Evolutionary conservation across 2,888 invertebrate genomes (phyloP), one percentile per base, ranked within the genome.

Genomic region (Aethes cnicana): DNA sequence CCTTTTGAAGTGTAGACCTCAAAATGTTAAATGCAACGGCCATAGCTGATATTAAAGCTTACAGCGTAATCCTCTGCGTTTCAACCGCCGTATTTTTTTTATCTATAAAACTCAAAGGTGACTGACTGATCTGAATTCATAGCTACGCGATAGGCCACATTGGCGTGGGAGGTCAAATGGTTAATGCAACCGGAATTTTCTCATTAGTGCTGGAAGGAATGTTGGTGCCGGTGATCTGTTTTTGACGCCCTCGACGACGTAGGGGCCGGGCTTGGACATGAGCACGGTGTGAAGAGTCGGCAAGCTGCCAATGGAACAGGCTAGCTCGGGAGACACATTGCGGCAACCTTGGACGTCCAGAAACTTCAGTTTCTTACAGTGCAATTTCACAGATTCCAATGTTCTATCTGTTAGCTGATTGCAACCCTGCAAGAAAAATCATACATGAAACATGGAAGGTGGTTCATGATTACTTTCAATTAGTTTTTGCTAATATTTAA

Each of bases 331-430:
- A 4, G 91, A 82, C 60, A 91, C 86, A 39, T 82, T 80, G 9
- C 83, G 84, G 61, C 91, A 91, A 4, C 85, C 85, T 64, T 90
- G 92, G 5, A 93, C 88, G 66, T 93, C 92, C 47, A 94, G 71
- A 56, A 90, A 85, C 59, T 90, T 89, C 46, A 93, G 75, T 54
- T 86, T 84, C 50, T 81, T 73, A 63, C 92, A 91, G 63, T 91
- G 67, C 0, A 67, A 61, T 58, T 75, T 81, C 21, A 93, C 81
- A 9, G 90, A 84, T 53, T 89, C 81, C 20, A 93, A 72, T 9
- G 91, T 87, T 50, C 77, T 85, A 64, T 93, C 91, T 1, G 93
- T 93, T 17, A 94, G 72, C 63, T 91, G 90, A 59, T 91, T 91
- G 72, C 93, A 93, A 52, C 91, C 91, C 91, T 93, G 84, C 12